Evolutionary conservation across 2,888 invertebrate species (phyloP).

Genomic region (Lochmaea crataegi): DNA sequence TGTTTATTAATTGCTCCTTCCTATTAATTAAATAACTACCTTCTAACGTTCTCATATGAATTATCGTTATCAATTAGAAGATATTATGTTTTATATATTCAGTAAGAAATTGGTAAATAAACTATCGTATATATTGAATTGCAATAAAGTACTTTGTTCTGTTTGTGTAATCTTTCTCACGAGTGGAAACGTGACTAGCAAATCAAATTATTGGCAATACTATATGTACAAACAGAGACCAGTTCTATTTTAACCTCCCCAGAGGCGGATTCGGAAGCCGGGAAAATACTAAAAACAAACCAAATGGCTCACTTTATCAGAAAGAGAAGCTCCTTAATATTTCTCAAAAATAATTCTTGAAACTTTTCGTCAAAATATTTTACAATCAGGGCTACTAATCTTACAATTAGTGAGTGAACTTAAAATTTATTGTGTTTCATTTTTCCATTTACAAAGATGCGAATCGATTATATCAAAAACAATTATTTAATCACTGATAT

Average conservation of each 20-base stretch:
- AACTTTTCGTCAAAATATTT: too few relatives aligned
- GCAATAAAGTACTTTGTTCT: constrained; percentile 9
- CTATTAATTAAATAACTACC: too few relatives aligned
- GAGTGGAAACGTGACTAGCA: constrained; percentile 20
- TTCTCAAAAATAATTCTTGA: too few relatives aligned
- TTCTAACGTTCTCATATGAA: not conserved
- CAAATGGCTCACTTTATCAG: not conserved
- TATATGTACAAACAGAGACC: not conserved
- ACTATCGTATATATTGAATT: too few relatives aligned
- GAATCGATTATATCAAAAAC: too few relatives aligned
- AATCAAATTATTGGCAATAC: constrained; percentile 1
- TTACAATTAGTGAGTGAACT: too few relatives aligned
- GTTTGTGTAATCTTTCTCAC: constrained; percentile 15
- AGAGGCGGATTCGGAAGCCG: not conserved
- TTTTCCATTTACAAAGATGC: too few relatives aligned
- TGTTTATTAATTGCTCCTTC: too few relatives aligned
- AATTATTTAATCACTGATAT: too few relatives aligned
- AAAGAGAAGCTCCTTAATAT: too few relatives aligned
- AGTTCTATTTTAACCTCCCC: constrained; percentile 8
- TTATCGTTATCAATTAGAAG: not conserved
- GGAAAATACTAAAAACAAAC: not conserved
- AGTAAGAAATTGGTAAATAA: not conserved
- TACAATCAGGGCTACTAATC: too few relatives aligned
- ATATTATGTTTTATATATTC: not conserved
- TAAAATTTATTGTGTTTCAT: too few relatives aligned